Percentiles rank a stretch among this genome's conserved stretches.
These are phyloP conservation scores for Microplitis deprimator DNA, from an alignment of 2,888 invertebrate species.

Conservation along the genomic window DNA sequence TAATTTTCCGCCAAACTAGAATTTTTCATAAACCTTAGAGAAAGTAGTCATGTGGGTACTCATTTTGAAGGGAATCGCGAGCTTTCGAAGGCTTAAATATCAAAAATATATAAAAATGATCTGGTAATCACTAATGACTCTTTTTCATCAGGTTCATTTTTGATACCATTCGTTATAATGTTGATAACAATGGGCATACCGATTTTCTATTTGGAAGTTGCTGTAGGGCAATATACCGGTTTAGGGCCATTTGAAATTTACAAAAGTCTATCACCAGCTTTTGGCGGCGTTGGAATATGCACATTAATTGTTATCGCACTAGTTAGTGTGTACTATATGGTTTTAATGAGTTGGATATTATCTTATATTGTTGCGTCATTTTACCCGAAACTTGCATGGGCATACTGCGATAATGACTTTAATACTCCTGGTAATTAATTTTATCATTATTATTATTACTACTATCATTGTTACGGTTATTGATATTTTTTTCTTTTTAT, in stretches of 20 bases:
- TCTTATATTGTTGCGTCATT: slow-evolving; percentile 72
- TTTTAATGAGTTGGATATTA: slow-evolving; percentile 71
- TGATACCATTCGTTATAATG: slow-evolving; percentile 79
- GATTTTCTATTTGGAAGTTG: slow-evolving; percentile 89
- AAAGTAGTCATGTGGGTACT: no score
- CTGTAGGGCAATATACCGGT: slow-evolving; percentile 87
- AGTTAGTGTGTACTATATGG: slow-evolving; percentile 71
- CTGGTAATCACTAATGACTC: no score
- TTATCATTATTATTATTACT: neutral
- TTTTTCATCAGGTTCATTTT: slow-evolving; percentile 71
- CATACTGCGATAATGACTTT: slow-evolving; percentile 68
- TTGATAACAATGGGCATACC: slow-evolving; percentile 83
- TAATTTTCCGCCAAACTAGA: no score
- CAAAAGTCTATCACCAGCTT: slow-evolving; percentile 72
- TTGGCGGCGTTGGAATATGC: slow-evolving; percentile 73
- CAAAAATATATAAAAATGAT: no score
- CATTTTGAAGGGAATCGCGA: no score
- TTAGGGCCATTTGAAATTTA: slow-evolving; percentile 85
- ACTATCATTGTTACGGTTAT: neutral
- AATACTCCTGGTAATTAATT: slow-evolving; percentile 54
- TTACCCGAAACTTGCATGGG: slow-evolving; percentile 71
- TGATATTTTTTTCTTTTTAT: neutral
- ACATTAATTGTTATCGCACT: slow-evolving; percentile 65
- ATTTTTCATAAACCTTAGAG: no score
- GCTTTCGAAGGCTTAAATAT: no score